Evolutionary conservation across 1,140 invertebrate species (phyloP), one percentile per base, ranked within the genome.

Genomic region (Drosophila pectinifera): DNA sequence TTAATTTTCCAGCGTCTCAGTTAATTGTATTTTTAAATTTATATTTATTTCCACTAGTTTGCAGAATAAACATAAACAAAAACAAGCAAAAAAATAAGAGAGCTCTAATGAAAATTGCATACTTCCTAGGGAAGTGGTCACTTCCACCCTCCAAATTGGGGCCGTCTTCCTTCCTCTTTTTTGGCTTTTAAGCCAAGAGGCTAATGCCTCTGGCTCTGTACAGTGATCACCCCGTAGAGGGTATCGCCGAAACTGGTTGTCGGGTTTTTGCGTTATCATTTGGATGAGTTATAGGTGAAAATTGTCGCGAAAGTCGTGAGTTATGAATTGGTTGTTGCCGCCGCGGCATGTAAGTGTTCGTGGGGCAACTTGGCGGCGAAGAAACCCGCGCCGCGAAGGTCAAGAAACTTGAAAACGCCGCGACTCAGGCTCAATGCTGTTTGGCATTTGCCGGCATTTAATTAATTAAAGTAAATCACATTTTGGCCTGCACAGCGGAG

Each of bases 281-380:
- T 80, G 69, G 83, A 88, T 88, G 83, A 88, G 67, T 88, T 88
- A 88, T 88, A 80, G 83, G 83, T 88, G 83, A 88, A 88, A 88
- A 88, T 88, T 88, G 83, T 88, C 83, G 83, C 83, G 83, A 88
- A 86, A 86, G 82, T 86, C 78, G 82, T 86, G 83, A 86, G 83
- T 88, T 86, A 88, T 86, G 83, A 86, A 75, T 86, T 55, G 75
- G 69, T 49, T 58, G 64, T 24, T 31, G 64, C 3, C 18, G 65
- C 5, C 13, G 31, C 4, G 10, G 16, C 8, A 31, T 31, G 28
- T 31, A 31, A 31, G 28, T 34, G 36, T 36, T 39, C 7, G 31
- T 31, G 5, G 41, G 46, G 41, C 49, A 54, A 51, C 63, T 70
- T 73, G 62, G 53, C 62, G 8, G 8, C 54, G 59, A 59, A 73